Percentiles rank a stretch among this genome's conserved stretches.
Evolutionary conservation across 2,113 vertebrate genomes (phyloP).

Genomic region (Loxodonta africana): DNA sequence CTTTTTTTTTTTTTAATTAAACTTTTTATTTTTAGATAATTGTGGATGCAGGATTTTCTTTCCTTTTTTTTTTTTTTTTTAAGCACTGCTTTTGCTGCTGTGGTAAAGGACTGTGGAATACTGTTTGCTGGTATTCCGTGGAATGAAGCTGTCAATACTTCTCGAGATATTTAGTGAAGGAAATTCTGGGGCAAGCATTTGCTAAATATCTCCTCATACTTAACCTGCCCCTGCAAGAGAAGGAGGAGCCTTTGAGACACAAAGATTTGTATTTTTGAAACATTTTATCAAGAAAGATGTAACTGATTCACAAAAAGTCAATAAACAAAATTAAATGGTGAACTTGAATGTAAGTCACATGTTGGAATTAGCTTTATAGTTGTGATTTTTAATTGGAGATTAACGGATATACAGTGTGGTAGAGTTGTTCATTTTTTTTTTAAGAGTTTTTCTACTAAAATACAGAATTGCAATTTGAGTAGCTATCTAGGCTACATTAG

Average conservation of each 20-base stretch:
- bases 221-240: not conserved
- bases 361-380: constrained; percentile 52
- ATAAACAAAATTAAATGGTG: constrained; percentile 44
- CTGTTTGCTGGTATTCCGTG: constrained; percentile 17
- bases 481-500: constrained; percentile 3
- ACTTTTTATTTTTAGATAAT: not conserved
- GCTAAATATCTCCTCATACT: not conserved
- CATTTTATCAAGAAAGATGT: constrained; percentile 31
- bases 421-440: constrained; percentile 33
- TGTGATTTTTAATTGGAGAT: constrained; percentile 21
- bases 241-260: constrained; percentile 10
- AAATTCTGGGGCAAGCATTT: constrained; percentile 10
- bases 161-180: not conserved
- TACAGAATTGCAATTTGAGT: constrained; percentile 35
- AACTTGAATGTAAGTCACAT: not conserved
- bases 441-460: constrained; percentile 50
- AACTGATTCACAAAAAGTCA: constrained; percentile 38
- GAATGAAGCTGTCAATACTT: not conserved
- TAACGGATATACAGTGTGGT: not conserved
- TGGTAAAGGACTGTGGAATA: not conserved
- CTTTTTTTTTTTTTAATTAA: not conserved
- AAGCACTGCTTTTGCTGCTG: not conserved
- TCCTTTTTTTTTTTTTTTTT: not conserved
- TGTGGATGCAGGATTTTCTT: not conserved
- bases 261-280: constrained; percentile 48